These are phyloP conservation scores for Drosophila anomalata DNA, from an alignment of 2,888 invertebrate species.

Conservation along the genomic window DNA sequence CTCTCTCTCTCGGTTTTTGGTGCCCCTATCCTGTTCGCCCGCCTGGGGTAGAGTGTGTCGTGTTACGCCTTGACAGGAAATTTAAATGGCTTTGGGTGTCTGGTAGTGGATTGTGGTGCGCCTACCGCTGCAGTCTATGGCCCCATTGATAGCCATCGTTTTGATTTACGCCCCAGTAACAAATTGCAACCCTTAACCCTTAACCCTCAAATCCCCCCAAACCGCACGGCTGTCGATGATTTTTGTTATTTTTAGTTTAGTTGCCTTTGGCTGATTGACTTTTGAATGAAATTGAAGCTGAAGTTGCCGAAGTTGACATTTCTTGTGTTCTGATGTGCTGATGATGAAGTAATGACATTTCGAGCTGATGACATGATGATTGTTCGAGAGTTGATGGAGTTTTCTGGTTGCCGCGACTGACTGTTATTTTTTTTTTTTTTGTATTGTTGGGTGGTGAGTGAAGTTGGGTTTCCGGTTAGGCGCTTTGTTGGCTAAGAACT, in stretches of 20 bases:
- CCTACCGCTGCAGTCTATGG: slow-evolving; percentile 12
- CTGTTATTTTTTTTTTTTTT: not conserved
- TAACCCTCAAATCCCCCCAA: not conserved
- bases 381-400: slow-evolving; percentile 6
- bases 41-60: slow-evolving; percentile 11
- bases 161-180: slow-evolving; percentile 29
- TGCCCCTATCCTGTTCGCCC: not conserved
- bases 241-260: slow-evolving; percentile 27
- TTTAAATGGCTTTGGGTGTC: slow-evolving; percentile 41
- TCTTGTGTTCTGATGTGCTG: slow-evolving; percentile 26
- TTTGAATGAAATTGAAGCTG: slow-evolving; percentile 31
- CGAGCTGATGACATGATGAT: slow-evolving; percentile 28
- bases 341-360: slow-evolving; percentile 44
- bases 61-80: slow-evolving; percentile 39
- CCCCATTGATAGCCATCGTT: slow-evolving; percentile 31
- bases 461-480: slow-evolving; percentile 25
- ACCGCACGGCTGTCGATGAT: slow-evolving; percentile 29
- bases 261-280: slow-evolving; percentile 45
- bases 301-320: slow-evolving; percentile 22
- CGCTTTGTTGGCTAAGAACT: slow-evolving; percentile 24
- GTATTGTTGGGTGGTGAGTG: slow-evolving; percentile 11
- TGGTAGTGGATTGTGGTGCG: slow-evolving; percentile 13
- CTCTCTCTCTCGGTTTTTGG: slow-evolving; percentile 4
- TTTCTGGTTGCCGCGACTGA: slow-evolving; percentile 1
- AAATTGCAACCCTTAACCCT: not conserved